phyloP scores from a whole-genome alignment of 2,113 vertebrate species.

The Fulica atra region DNA sequence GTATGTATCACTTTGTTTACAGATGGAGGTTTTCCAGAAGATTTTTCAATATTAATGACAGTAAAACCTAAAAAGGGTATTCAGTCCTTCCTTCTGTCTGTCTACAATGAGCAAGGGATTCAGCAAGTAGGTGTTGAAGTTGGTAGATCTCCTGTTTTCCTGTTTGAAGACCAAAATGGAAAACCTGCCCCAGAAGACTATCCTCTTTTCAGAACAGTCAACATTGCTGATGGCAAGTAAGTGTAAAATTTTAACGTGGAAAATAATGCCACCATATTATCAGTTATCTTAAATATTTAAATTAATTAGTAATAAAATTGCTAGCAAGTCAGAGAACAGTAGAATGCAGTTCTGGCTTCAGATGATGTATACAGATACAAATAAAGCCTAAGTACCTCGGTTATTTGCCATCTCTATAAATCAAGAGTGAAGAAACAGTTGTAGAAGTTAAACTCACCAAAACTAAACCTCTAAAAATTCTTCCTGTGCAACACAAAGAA shows the following conservation, averaged over 20 bases:
- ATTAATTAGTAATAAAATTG: not conserved
- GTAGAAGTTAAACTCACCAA: not conserved
- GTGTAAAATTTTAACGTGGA: constrained; percentile 53
- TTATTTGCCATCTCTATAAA: not conserved
- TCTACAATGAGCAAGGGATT: constrained; percentile 91
- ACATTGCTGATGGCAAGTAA: constrained; percentile 95
- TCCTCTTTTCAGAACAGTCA: constrained; percentile 90
- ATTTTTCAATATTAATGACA: constrained; percentile 97
- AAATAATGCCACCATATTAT: not conserved
- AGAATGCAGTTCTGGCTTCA: not conserved
- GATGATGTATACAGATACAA: not conserved
- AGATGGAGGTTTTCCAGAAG: constrained; percentile 92
- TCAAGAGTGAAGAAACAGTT: not conserved
- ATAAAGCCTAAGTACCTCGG: not conserved
- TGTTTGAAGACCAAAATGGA: constrained; percentile 94
- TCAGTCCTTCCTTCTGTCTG: constrained; percentile 94
- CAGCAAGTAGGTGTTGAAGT: constrained; percentile 96
- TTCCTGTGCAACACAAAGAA: not conserved
- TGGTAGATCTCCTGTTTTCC: constrained; percentile 93
- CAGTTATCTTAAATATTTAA: not conserved
- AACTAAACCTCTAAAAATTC: not conserved
- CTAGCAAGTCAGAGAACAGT: not conserved
- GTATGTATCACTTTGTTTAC: not conserved
- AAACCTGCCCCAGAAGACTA: constrained; percentile 94
- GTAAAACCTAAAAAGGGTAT: constrained; percentile 90